Percentiles rank a stretch among this genome's conserved stretches.
phyloP scores from a whole-genome alignment of 1,140 invertebrate genomes.

The Lepidurus packardi region DNA sequence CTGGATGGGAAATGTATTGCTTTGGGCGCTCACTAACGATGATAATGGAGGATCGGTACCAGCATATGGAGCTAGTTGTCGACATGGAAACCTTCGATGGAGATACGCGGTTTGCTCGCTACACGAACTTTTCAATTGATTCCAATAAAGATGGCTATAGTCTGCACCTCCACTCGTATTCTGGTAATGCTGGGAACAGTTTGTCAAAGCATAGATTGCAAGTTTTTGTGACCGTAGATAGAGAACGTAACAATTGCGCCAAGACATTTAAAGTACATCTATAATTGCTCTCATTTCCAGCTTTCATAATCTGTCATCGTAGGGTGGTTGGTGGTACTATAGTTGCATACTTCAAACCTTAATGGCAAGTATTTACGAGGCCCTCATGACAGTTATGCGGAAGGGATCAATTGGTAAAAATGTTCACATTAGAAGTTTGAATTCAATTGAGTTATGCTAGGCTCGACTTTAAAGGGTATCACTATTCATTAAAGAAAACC shows the following conservation, averaged over 20 bases:
- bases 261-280: background rate
- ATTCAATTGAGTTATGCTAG: background rate
- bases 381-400: background rate
- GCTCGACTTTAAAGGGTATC: background rate
- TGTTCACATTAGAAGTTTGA: background rate
- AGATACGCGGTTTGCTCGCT: background rate
- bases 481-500: constrained; percentile 1
- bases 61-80: background rate
- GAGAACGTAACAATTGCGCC: background rate
- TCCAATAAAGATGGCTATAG: background rate
- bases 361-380: background rate
- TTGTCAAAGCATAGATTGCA: background rate
- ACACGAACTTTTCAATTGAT: background rate
- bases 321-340: constrained; percentile 2
- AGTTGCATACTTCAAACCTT: background rate
- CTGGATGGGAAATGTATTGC: background rate
- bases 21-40: background rate
- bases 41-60: background rate
- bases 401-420: background rate
- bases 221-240: background rate
- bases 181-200: background rate
- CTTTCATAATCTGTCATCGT: background rate
- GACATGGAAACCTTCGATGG: constrained; percentile 11
- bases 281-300: background rate
- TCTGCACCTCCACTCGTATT: background rate